Percentiles rank a stretch among this genome's conserved stretches.
These are phyloP conservation scores for Erpobdella octoculata DNA, from an alignment of 2,888 invertebrate species.

Conservation along the genomic window DNA sequence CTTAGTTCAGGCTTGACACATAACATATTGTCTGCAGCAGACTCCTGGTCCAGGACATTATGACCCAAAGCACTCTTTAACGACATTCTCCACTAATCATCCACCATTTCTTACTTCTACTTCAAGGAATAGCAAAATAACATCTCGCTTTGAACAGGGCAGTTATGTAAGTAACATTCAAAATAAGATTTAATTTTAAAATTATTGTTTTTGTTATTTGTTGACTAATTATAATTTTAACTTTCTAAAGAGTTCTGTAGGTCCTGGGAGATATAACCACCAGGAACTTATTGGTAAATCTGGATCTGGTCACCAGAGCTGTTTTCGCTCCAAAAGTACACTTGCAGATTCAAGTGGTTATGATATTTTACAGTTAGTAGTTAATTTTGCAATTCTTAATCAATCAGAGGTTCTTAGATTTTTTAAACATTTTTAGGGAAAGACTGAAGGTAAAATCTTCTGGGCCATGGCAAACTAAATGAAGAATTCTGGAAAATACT, in stretches of 20 bases:
- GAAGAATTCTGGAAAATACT: too few species aligned
- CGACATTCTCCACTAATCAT: background rate
- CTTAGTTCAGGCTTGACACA: too few species aligned
- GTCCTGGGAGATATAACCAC: conserved; percentile 1
- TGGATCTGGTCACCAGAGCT: background rate
- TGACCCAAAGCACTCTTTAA: background rate
- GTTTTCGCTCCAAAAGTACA: background rate
- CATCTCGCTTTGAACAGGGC: too few species aligned
- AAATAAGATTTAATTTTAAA: background rate
- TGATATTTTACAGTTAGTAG: too few species aligned
- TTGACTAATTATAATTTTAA: background rate
- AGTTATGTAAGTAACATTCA: too few species aligned
- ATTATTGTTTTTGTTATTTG: background rate
- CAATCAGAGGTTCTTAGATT: too few species aligned
- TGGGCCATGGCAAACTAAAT: too few species aligned
- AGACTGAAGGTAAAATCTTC: too few species aligned
- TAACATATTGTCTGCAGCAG: too few species aligned
- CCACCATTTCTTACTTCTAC: background rate
- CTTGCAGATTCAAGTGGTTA: too few species aligned
- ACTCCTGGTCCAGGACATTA: background rate
- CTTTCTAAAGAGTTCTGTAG: background rate
- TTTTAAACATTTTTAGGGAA: too few species aligned
- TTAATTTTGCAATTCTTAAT: too few species aligned
- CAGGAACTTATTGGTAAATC: background rate
- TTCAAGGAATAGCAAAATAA: background rate